phyloP scores from a whole-genome alignment of 1,140 invertebrate species.

The Thaumatotibia leucotreta region DNA sequence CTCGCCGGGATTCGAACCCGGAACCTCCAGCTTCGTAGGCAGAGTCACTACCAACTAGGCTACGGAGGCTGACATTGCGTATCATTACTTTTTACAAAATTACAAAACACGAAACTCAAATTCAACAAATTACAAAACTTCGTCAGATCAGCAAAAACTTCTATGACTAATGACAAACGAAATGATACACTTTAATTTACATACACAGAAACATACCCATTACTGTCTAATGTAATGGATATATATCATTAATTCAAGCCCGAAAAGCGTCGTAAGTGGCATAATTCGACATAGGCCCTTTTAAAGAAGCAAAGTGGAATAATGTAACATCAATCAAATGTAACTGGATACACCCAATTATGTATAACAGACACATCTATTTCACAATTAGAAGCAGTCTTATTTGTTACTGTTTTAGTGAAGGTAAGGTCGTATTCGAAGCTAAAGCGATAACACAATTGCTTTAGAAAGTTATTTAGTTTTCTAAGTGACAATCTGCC shows the following conservation, averaged over 20 bases:
- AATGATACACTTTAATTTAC: background rate
- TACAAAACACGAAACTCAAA: background rate
- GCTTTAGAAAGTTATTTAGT: too few relatives aligned
- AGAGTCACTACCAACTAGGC: too few relatives aligned
- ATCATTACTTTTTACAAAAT: background rate
- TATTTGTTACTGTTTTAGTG: background rate
- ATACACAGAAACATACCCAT: background rate
- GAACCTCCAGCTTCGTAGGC: too few relatives aligned
- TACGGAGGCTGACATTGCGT: too few relatives aligned
- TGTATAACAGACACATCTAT: background rate
- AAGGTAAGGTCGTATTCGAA: background rate
- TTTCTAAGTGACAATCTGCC: too few relatives aligned
- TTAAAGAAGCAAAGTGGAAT: background rate
- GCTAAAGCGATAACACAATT: background rate
- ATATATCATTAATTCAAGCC: background rate
- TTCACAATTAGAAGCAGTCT: background rate
- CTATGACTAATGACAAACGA: background rate
- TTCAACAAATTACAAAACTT: background rate
- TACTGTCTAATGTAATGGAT: constrained; percentile 5
- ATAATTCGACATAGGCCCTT: background rate
- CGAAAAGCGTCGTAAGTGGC: background rate
- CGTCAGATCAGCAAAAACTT: background rate
- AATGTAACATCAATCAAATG: constrained; percentile 4
- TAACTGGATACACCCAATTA: background rate
- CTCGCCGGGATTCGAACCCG: too few relatives aligned